A percentile compares a stretch with the other conserved stretches of the same genome.
Conservation (phyloP, 2,888 invertebrate genomes). For the Diachrysia chrysitis region DNA sequence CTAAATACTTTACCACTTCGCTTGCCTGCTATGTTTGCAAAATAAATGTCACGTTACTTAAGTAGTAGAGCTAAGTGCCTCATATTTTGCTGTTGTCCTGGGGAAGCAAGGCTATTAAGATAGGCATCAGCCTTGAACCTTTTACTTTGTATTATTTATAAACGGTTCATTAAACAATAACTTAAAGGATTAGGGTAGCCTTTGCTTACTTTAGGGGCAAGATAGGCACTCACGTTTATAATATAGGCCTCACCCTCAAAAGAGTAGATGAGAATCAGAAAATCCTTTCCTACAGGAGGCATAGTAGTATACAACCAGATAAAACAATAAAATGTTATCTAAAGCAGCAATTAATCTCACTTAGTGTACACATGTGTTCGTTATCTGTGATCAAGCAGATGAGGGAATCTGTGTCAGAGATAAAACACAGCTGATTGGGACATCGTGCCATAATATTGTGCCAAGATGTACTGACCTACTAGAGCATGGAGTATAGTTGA, state of each 20-base stretch:
- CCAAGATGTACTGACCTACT: conserved; percentile 30
- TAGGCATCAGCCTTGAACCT: neutral
- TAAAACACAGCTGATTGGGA: conserved; percentile 48
- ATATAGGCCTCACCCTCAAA: neutral
- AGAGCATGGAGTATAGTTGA: neutral
- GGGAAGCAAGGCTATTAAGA: conserved; percentile 2
- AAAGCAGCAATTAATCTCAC: conserved; percentile 43
- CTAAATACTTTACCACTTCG: neutral
- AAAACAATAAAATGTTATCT: conserved; percentile 46
- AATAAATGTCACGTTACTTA: conserved; percentile 6
- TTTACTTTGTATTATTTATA: neutral
- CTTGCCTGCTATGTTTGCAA: conserved; percentile 12
- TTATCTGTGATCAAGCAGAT: conserved; percentile 43
- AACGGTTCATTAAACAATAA: conserved; percentile 2
- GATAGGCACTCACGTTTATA: neutral
- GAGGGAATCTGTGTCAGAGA: conserved; percentile 45
- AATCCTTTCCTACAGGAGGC: neutral
- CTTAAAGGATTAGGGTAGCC: neutral
- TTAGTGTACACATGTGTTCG: conserved; percentile 32
- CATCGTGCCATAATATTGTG: conserved; percentile 27
- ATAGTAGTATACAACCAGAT: conserved; percentile 8
- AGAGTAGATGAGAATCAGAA: neutral
- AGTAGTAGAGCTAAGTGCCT: neutral
- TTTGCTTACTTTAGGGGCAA: neutral
- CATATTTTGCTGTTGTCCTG: neutral